These are phyloP conservation scores for Contarinia nasturtii DNA, from an alignment of 1,140 invertebrate genomes.

Conservation along the genomic window DNA sequence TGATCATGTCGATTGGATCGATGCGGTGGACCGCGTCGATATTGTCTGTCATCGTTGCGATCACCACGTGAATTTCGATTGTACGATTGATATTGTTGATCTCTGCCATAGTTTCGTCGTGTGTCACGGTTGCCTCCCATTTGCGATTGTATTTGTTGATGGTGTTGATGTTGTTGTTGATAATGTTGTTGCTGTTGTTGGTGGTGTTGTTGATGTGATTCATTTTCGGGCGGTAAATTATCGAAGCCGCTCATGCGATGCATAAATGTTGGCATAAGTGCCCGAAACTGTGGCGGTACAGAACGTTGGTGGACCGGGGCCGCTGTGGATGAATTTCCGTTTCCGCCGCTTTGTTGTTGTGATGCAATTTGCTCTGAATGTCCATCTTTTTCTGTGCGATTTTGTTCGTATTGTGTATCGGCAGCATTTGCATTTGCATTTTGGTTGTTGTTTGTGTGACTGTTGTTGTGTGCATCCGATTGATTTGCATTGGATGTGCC, in stretches of 20 bases:
- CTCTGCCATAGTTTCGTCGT: not conserved
- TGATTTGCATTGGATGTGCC: conserved; percentile 16
- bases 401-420: conserved; percentile 1
- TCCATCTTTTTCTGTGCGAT: conserved; percentile 22
- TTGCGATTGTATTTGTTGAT: conserved; percentile 1
- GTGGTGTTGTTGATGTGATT: conserved; percentile 14
- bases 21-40: not conserved
- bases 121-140: conserved; percentile 6
- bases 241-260: conserved; percentile 25
- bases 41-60: not conserved
- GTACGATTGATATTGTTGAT: not conserved
- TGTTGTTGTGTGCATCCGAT: conserved; percentile 8
- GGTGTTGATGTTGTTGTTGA: conserved; percentile 4
- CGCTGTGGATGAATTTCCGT: conserved; percentile 23
- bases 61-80: not conserved
- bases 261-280: conserved; percentile 21
- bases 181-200: conserved; percentile 3
- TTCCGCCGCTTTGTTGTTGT: conserved; percentile 13
- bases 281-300: conserved; percentile 26
- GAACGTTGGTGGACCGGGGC: conserved; percentile 27
- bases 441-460: conserved; percentile 7
- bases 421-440: conserved; percentile 4
- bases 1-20: not conserved
- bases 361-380: conserved; percentile 14
- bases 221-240: conserved; percentile 19